Evolutionary conservation across 1,140 invertebrate species (phyloP), one percentile per base, ranked within the genome.

Genomic region (Drosophila ficusphila): DNA sequence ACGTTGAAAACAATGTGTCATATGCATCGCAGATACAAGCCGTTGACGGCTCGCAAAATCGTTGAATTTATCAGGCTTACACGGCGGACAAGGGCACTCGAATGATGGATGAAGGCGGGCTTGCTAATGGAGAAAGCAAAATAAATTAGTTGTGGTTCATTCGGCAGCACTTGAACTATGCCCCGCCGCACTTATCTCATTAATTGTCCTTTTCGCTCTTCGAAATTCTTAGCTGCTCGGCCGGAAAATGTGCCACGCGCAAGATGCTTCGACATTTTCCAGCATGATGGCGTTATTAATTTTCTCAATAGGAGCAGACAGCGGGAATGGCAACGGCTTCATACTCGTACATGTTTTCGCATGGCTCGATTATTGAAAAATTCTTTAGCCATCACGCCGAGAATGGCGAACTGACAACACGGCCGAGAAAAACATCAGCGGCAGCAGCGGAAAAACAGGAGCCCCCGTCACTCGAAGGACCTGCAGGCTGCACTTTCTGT

Each of bases 61-160:
- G 58, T 36, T 69, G 64, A 74, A 83, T 82, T 82, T 78, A 82
- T 82, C 79, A 83, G 48, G 79, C 69, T 83, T 65, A 82, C 48
- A 12, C 58, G 39, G 39, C 1, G 52, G 8, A 52, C 36, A 9
- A 44, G 14, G 31, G 16, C 52, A 31, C 8, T 12, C 25, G 29
- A 42, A 36, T 73, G 48, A 74, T 64, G 58, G 49, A 74, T 64
- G 65, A 16, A 31, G 5, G 9, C 8, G 14, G 11, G 23, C 9
- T 25, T 8, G 31, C 29, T 39, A 62, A 73, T 73, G 48, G 52
- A 47, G 27, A 54, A 38, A 41, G 41, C 23, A 18, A 64, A 39
- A 65, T 49, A 25, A 41, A 67, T 62, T 38, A 62, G 41, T 48
- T 47, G 19, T 12, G 23, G 31, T n/a, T 8, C 25, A 12, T 11